phyloP scores from a whole-genome alignment of 2,113 vertebrate species.

The Erythrocercus mccallii region DNA sequence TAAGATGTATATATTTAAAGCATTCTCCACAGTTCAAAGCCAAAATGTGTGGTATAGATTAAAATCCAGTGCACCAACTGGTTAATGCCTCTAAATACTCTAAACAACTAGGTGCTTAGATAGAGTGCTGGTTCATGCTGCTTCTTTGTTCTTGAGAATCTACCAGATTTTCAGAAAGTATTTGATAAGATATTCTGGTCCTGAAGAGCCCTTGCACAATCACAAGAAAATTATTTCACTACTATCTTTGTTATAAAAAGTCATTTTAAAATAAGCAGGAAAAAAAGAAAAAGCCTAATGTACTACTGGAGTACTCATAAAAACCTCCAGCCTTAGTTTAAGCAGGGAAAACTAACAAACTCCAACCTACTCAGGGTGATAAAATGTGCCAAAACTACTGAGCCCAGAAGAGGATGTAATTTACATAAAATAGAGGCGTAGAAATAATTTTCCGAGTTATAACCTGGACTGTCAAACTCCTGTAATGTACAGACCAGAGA shows the following conservation, averaged over 20 bases:
- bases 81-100: neutral
- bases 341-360: slow-evolving; percentile 16
- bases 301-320: neutral
- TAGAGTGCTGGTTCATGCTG: neutral
- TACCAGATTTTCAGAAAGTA: neutral
- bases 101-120: neutral
- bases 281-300: neutral
- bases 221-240: neutral
- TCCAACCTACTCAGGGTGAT: neutral
- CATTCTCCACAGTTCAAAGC: neutral
- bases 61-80: neutral
- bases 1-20: neutral
- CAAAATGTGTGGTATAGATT: neutral
- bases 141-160: neutral
- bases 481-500: neutral
- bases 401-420: neutral
- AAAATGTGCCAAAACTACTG: neutral
- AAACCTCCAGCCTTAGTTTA: neutral
- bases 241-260: neutral
- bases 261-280: neutral
- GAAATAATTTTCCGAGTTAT: slow-evolving; percentile 27
- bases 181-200: neutral
- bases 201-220: neutral
- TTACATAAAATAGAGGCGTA: slow-evolving; percentile 21
- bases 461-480: neutral